Evolutionary conservation across 2,113 vertebrate species (phyloP).

Genomic region (Australoheros scitulus): DNA sequence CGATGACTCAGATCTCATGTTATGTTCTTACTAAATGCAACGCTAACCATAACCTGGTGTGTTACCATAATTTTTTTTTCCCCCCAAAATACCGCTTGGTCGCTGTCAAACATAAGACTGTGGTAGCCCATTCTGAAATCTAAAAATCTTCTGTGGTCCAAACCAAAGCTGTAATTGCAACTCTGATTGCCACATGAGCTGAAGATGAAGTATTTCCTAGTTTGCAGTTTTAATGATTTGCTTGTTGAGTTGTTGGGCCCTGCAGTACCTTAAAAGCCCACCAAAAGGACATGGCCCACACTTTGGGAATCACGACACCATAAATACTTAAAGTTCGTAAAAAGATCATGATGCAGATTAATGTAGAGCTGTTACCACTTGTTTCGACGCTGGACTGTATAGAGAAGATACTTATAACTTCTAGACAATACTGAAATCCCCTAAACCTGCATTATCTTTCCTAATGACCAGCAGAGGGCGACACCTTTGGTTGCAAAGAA

Average conservation of each 20-base stretch:
- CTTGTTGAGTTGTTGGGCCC: neutral
- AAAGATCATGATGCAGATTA: neutral
- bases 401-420: neutral
- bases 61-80: neutral
- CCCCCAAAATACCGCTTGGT: too few species aligned
- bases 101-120: too few species aligned
- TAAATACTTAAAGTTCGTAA: neutral
- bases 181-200: neutral
- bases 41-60: neutral
- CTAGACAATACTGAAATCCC: neutral
- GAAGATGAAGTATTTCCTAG: neutral
- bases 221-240: neutral
- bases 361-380: neutral
- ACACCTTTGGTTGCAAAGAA: neutral
- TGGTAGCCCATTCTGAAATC: too few species aligned
- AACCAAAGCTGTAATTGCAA: neutral
- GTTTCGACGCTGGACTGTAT: neutral
- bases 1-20: neutral
- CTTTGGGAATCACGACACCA: neutral
- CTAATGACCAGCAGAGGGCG: neutral
- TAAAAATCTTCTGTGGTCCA: neutral
- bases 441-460: neutral
- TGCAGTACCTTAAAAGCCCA: neutral
- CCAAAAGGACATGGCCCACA: neutral
- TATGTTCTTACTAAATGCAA: neutral